phyloP scores from a whole-genome alignment of 2,888 invertebrate genomes.

The Drosophila paranaensis region DNA sequence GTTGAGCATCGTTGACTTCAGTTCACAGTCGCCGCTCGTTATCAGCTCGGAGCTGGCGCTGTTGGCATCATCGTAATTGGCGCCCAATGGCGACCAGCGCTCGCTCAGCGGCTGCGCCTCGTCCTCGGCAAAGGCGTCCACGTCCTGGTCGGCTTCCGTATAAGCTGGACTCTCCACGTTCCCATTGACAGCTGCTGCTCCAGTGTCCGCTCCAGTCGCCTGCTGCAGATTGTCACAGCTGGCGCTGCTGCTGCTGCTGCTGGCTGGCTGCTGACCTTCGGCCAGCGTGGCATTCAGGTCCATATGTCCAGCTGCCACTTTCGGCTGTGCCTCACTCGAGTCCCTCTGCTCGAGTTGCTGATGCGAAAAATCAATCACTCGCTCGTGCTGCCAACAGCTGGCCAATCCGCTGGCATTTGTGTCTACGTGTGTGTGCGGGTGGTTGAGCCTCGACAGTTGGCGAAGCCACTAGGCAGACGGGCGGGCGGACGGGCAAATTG shows the following conservation, averaged over 20 bases:
- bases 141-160: conserved; percentile 24
- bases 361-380: conserved; percentile 69
- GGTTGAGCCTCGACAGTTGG: conserved; percentile 5
- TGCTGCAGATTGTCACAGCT: conserved; percentile 38
- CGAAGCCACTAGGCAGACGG: conserved; percentile 10
- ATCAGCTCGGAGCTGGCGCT: conserved; percentile 75
- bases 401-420: conserved; percentile 41
- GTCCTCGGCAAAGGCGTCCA: conserved; percentile 24
- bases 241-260: conserved; percentile 7
- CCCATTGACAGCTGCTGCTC: conserved; percentile 1
- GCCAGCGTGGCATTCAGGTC: conserved; percentile 42
- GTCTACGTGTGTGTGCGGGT: conserved; percentile 24
- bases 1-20: conserved; percentile 59
- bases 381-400: conserved; percentile 63
- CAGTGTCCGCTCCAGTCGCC: conserved; percentile 1
- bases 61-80: conserved; percentile 82
- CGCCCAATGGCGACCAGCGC: conserved; percentile 83
- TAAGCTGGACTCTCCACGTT: conserved; percentile 27
- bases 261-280: conserved; percentile 48
- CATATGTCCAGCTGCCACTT: conserved; percentile 27
- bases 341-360: conserved; percentile 6
- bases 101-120: conserved; percentile 78
- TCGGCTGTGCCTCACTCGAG: neutral
- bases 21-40: conserved; percentile 65
- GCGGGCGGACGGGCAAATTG: neutral